Evolutionary conservation across 2,888 invertebrate species (phyloP), one percentile per base, ranked within the genome.

Genomic region (Idaea aversata): DNA sequence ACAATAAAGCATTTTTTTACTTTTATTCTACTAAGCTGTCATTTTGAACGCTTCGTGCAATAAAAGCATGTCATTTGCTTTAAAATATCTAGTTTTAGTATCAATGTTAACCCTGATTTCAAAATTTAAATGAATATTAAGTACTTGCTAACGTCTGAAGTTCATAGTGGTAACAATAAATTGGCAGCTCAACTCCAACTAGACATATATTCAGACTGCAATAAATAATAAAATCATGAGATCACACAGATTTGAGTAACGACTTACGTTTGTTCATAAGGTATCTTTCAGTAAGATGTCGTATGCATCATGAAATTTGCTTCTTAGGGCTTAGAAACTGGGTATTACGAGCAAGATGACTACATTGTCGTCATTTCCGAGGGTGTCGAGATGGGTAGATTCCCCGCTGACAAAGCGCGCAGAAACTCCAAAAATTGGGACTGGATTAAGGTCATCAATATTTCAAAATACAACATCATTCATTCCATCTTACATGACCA

Each of bases 361-460:
- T 89, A 85, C 86, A 88, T 95, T 79, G 93, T 94, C 87, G 91
- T 95, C 85, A 88, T 94, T 83, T 93, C 94, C 75, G 94, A 95
- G 83, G 95, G 95, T 82, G 88, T 94, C 85, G 93, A 94, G 88
- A 92, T 95, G 88, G 91, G 90, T 93, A 94, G 94, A 93, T 93
- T 95, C 83, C 94, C 95, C 75, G 94, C 94, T 75, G 91, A 93
- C 82, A 88, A 82, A 79, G 10, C 47, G 47, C 94, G 94, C 90
- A 94, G 93, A 86, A 93, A 93, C 87, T 94, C 94, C 86, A 88
- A 92, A 81, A 94, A 95, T 91, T 95, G 95, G 95, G 94, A 94
- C 88, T 95, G 95, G 95, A 90, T 95, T 87, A 95, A 95, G 95
- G 95, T 95, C 93, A 88, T 92, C 88, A 82, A 82, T 82, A 83